Evolutionary conservation across 2,888 invertebrate genomes (phyloP).

Genomic region (Unio delphinus): DNA sequence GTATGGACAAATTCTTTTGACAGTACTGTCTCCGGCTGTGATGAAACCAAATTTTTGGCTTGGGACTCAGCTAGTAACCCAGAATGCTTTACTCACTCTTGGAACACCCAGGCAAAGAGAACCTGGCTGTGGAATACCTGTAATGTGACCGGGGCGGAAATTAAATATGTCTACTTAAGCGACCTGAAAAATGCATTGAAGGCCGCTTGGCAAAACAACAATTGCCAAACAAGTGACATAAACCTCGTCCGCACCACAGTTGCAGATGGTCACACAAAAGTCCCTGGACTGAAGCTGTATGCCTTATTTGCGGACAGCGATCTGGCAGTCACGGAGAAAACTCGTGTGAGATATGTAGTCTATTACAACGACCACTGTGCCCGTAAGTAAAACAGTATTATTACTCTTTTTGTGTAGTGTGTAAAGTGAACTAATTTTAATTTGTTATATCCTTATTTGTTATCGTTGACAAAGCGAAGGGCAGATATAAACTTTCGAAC

Average conservation of each 20-base stretch:
- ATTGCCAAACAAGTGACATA: conserved; percentile 6
- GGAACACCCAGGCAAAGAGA: conserved; percentile 12
- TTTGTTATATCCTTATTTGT: not conserved
- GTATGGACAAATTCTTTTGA: conserved; percentile 25
- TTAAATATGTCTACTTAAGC: conserved; percentile 14
- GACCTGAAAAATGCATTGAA: conserved; percentile 15
- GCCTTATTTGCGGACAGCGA: conserved; percentile 27
- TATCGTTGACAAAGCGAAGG: too few species aligned
- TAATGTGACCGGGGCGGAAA: conserved; percentile 11
- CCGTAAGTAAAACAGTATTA: conserved; percentile 6
- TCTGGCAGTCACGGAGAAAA: conserved; percentile 13
- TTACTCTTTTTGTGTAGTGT: not conserved
- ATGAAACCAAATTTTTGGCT: conserved; percentile 5
- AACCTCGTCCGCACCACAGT: conserved; percentile 9
- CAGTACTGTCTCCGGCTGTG: conserved; percentile 13
- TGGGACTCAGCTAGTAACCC: conserved; percentile 9
- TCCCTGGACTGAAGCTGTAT: conserved; percentile 16
- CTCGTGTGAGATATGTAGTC: conserved; percentile 19
- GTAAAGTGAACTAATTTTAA: not conserved
- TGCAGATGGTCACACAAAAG: conserved; percentile 15
- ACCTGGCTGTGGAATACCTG: conserved; percentile 22
- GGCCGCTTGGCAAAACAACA: conserved; percentile 4
- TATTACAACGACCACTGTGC: conserved; percentile 30
- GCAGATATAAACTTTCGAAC: too few species aligned
- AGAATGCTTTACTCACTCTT: conserved; percentile 24